Evolutionary conservation across 2,888 invertebrate genomes (phyloP).

Genomic region (Sceliomorpha sp.): DNA sequence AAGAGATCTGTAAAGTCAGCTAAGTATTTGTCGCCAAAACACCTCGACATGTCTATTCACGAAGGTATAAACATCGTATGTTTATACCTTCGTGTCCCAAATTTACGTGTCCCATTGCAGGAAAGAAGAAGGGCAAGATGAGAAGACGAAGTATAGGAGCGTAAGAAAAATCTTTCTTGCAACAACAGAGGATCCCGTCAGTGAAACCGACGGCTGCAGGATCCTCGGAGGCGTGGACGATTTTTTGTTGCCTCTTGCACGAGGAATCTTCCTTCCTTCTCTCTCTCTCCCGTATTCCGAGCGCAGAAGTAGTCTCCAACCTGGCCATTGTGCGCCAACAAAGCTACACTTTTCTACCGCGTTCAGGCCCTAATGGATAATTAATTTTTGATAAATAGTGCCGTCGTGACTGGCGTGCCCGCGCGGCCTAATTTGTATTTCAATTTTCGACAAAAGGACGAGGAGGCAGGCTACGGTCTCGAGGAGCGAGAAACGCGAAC

Average conservation of each 20-base stretch:
- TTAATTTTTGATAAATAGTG: slow-evolving; percentile 79
- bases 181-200: slow-evolving; percentile 46
- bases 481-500: too few species aligned
- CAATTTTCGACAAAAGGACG: slow-evolving; percentile 69
- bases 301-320: slow-evolving; percentile 50
- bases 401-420: slow-evolving; percentile 72
- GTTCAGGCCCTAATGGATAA: slow-evolving; percentile 76
- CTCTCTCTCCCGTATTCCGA: slow-evolving; percentile 61
- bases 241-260: slow-evolving; percentile 63
- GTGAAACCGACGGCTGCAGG: slow-evolving; percentile 62
- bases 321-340: slow-evolving; percentile 72
- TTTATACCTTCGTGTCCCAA: too few species aligned
- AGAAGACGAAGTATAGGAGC: slow-evolving; percentile 15
- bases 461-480: slow-evolving; percentile 6
- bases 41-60: too few species aligned
- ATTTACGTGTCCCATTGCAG: too few species aligned
- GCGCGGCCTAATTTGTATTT: slow-evolving; percentile 71
- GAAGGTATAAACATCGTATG: too few species aligned
- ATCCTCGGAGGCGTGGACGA: slow-evolving; percentile 76
- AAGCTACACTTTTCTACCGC: slow-evolving; percentile 76
- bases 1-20: too few species aligned
- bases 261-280: slow-evolving; percentile 35
- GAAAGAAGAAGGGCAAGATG: too few species aligned
- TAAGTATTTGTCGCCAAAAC: too few species aligned
- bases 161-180: slow-evolving; percentile 47